phyloP scores from a whole-genome alignment of 2,797 vertebrate genomes.

The Protonibea diacanthus region DNA sequence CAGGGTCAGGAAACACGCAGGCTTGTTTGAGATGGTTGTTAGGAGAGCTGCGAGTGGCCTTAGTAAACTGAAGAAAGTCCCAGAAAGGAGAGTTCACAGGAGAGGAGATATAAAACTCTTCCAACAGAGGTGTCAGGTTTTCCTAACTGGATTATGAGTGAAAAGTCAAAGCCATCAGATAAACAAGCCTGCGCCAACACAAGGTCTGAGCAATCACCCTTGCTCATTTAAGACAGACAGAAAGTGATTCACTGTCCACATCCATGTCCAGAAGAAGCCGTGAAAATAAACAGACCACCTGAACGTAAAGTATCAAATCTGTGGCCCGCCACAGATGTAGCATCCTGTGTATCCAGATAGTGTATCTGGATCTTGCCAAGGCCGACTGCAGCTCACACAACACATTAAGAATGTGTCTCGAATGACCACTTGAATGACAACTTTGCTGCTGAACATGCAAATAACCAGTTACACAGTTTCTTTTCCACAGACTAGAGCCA shows the following conservation, averaged over 20 bases:
- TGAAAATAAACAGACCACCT: neutral
- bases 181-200: constrained; percentile 5
- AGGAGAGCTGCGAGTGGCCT: neutral
- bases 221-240: neutral
- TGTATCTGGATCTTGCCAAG: neutral
- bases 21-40: neutral
- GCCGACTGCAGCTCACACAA: constrained; percentile 13
- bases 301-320: neutral
- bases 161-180: constrained; percentile 16
- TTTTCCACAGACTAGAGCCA: constrained; percentile 24
- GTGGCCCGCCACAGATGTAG: neutral
- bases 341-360: neutral
- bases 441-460: constrained; percentile 32
- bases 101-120: neutral
- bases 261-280: neutral
- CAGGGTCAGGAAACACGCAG: neutral
- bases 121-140: neutral
- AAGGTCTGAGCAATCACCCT: neutral
- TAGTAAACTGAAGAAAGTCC: neutral
- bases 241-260: neutral
- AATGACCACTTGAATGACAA: constrained; percentile 28
- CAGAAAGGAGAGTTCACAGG: neutral
- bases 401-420: neutral
- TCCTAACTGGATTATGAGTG: constrained; percentile 18
- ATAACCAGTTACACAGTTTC: constrained; percentile 3